These are phyloP conservation scores for Nematopogon swammerdamellus DNA, from an alignment of 2,888 invertebrate genomes.

Conservation along the genomic window DNA sequence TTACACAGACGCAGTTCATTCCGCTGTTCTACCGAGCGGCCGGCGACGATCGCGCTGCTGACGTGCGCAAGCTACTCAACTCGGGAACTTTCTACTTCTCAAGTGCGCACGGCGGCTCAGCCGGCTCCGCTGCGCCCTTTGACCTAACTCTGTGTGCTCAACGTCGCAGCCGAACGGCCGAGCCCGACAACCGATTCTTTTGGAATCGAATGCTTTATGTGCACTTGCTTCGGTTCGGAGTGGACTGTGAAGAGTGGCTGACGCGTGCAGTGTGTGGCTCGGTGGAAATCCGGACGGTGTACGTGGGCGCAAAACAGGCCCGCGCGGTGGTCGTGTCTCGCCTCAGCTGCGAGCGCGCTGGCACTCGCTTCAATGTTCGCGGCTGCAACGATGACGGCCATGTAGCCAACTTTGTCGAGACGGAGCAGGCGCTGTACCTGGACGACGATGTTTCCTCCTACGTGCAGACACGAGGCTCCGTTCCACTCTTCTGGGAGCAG, in stretches of 20 bases:
- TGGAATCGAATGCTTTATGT: conserved; percentile 98
- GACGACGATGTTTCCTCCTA: conserved; percentile 90
- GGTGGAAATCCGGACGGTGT: conserved; percentile 96
- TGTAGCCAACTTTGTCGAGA: conserved; percentile 99
- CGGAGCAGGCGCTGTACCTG: conserved; percentile 93
- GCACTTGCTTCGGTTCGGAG: conserved; percentile 86
- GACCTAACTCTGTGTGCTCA: conserved; percentile 96
- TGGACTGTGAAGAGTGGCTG: conserved; percentile 89
- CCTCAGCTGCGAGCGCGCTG: conserved; percentile 95
- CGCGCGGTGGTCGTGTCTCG: conserved; percentile 94
- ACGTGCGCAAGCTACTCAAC: conserved; percentile 82
- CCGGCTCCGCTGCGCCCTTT: conserved; percentile 50
- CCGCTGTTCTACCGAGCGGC: conserved; percentile 74
- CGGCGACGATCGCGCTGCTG: conserved; percentile 59
- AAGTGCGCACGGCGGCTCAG: conserved; percentile 59
- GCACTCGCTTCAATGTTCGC: conserved; percentile 95
- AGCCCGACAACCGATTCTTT: conserved; percentile 94
- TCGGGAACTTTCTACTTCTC: conserved; percentile 99
- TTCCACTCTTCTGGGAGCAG: conserved; percentile 99
- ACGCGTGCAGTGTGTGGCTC: conserved; percentile 96
- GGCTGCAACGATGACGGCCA: conserved; percentile 99
- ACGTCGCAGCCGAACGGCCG: conserved; percentile 72
- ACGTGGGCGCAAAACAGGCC: conserved; percentile 93
- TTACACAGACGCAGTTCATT: conserved; percentile 89
- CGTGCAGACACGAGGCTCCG: conserved; percentile 92